Base-by-base conservation (phyloP, 2,113 vertebrate genomes). In the Chascanopsetta lugubris region DNA sequence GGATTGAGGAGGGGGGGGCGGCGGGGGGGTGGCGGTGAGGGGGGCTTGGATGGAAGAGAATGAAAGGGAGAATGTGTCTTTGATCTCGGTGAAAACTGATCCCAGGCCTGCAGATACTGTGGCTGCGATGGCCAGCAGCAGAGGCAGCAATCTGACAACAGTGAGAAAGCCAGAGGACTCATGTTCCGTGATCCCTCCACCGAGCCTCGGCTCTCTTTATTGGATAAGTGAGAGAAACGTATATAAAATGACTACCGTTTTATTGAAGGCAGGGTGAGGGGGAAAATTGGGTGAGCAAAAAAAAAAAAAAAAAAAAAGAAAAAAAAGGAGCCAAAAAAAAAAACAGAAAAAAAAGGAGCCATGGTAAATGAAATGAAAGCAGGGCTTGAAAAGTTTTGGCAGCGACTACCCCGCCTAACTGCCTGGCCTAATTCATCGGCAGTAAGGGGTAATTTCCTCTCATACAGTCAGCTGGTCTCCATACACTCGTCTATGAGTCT, bases 11-110 rank as follows among this genome's bases (percentile, higher is more conserved):
- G 75, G 67, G 82, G 69, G 56, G 79, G 75, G 67, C 82, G 69
- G 40, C 7, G 40, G 40, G n/a, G n/a, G 9, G 72, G 67, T 13
- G 57, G 79, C 53, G 51, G 73, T 46, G 78, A 69, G 50, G 78
- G 75, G 67, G 84, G 69, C 42, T 18, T 76, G 77, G 85, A 85
- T 88, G 88, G 90, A 87, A 87, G 87, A 89, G 86, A 85, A 84
- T 87, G 87, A 88, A 88, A 88, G 87, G 70, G 72, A 84, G 83
- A 85, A 79, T 80, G 82, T 75, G 85, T 85, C 91, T 93, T 91
- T 93, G 92, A 93, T 93, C 86, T 92, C 6, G 8, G 77, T 90
- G 91, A 91, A 92, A 93, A 91, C 87, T 63, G 89, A 92, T 92
- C 90, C 85, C 87, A 90, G 88, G 89, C 90, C 89, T 88, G 87